Evolutionary conservation across 2,797 vertebrate genomes (phyloP).

Genomic region (Mastacembelus armatus): DNA sequence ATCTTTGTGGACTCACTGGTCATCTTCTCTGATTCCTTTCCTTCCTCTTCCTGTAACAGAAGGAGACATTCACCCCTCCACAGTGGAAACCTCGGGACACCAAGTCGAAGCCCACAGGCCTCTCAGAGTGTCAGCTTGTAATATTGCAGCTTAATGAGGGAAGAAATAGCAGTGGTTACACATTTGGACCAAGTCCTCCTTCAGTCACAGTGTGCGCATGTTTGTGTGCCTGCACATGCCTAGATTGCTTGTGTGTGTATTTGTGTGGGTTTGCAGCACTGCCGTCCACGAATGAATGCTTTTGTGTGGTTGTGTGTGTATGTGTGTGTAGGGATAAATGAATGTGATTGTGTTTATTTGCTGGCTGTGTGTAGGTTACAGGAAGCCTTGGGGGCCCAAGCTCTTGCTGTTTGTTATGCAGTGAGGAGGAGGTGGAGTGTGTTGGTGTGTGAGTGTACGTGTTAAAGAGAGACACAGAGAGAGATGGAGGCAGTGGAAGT

Average conservation of each 20-base stretch:
- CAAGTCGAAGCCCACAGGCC: conserved; percentile 65
- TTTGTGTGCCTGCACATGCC: conserved; percentile 41
- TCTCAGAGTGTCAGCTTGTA: conserved; percentile 66
- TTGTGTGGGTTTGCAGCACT: conserved; percentile 60
- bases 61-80: conserved; percentile 40
- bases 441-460: conserved; percentile 47
- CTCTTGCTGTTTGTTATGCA: conserved; percentile 87
- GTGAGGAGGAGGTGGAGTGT: conserved; percentile 77
- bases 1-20: conserved; percentile 46
- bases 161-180: conserved; percentile 73
- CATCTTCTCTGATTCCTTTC: conserved; percentile 47
- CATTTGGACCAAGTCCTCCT: conserved; percentile 59
- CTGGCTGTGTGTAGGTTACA: conserved; percentile 81
- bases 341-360: conserved; percentile 86
- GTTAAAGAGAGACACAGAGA: conserved; percentile 16
- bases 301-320: conserved; percentile 42
- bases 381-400: conserved; percentile 85
- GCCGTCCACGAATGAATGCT: conserved; percentile 49
- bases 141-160: conserved; percentile 71
- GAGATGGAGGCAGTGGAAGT: conserved; percentile 54
- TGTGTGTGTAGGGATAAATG: conserved; percentile 74
- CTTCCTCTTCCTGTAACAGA: conserved; percentile 60
- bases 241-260: conserved; percentile 34
- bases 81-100: conserved; percentile 62
- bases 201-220: conserved; percentile 19